Conservation (phyloP, 2,797 vertebrate genomes). For the Chelmon rostratus region DNA sequence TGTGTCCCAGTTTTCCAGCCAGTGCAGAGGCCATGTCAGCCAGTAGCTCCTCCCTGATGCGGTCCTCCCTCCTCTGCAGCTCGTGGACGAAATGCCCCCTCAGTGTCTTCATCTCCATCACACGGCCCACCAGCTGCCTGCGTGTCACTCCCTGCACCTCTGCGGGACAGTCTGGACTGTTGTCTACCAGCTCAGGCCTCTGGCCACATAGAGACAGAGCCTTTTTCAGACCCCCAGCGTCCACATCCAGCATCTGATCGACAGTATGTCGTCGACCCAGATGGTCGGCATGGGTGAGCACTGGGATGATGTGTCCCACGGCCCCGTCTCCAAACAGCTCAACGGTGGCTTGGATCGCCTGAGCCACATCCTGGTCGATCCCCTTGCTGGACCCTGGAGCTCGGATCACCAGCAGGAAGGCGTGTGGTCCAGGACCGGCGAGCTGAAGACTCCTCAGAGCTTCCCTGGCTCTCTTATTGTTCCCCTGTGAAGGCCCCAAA, state of each 20-base stretch:
- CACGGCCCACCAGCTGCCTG: conserved; percentile 63
- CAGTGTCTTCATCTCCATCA: conserved; percentile 62
- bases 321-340: conserved; percentile 71
- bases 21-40: conserved; percentile 73
- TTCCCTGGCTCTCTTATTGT: conserved; percentile 67
- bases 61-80: conserved; percentile 78
- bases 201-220: conserved; percentile 62
- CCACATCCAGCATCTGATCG: conserved; percentile 62
- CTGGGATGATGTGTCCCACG: conserved; percentile 62
- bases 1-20: conserved; percentile 63
- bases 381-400: conserved; percentile 43
- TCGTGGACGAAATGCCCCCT: conserved; percentile 77
- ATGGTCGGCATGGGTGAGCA: conserved; percentile 67
- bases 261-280: conserved; percentile 25
- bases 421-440: conserved; percentile 77
- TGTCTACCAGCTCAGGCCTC: conserved; percentile 73
- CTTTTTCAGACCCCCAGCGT: conserved; percentile 53
- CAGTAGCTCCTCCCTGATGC: conserved; percentile 74
- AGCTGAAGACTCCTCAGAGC: conserved; percentile 81
- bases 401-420: conserved; percentile 73
- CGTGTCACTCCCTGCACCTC: conserved; percentile 35
- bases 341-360: conserved; percentile 36
- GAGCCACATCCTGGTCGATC: conserved; percentile 30
- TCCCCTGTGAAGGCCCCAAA: conserved; percentile 60
- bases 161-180: conserved; percentile 32